Conservation (phyloP, 1,140 invertebrate genomes). For the Tetranychus urticae region DNA sequence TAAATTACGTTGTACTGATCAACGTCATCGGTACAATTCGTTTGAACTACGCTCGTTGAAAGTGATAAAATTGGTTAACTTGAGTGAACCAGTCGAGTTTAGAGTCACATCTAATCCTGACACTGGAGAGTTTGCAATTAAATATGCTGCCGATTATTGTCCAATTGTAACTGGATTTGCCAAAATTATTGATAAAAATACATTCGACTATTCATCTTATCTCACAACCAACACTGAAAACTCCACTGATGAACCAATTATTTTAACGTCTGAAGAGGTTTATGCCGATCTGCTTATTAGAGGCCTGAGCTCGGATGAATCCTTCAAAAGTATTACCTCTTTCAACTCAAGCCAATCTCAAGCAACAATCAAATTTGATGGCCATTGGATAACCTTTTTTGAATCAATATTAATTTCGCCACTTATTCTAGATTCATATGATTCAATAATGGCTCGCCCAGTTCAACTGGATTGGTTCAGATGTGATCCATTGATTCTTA, state of each 20-base stretch:
- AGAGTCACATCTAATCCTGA: constrained; percentile 61
- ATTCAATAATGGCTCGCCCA: not conserved
- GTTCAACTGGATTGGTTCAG: not conserved
- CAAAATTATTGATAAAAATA: not conserved
- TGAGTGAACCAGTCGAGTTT: constrained; percentile 46
- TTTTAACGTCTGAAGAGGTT: not conserved
- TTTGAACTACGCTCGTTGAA: constrained; percentile 68
- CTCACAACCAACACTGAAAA: not conserved
- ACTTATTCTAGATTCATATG: not conserved
- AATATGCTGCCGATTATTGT: constrained; percentile 35
- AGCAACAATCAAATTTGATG: not conserved
- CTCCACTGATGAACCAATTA: not conserved
- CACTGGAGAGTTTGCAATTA: constrained; percentile 69
- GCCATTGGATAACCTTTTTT: not conserved
- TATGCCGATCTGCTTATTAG: not conserved
- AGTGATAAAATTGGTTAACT: constrained; percentile 67
- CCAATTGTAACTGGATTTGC: not conserved
- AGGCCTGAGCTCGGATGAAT: not conserved
- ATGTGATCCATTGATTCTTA: not conserved
- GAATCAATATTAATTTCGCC: not conserved
- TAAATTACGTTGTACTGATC: constrained; percentile 45
- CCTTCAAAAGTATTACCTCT: not conserved
- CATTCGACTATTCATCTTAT: not conserved
- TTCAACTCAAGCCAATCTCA: not conserved
- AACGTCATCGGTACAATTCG: constrained; percentile 40